A percentile compares a stretch with the other conserved stretches of the same genome.
Evolutionary conservation across 1,140 invertebrate genomes (phyloP).

Genomic region (Brachystomella parvula): DNA sequence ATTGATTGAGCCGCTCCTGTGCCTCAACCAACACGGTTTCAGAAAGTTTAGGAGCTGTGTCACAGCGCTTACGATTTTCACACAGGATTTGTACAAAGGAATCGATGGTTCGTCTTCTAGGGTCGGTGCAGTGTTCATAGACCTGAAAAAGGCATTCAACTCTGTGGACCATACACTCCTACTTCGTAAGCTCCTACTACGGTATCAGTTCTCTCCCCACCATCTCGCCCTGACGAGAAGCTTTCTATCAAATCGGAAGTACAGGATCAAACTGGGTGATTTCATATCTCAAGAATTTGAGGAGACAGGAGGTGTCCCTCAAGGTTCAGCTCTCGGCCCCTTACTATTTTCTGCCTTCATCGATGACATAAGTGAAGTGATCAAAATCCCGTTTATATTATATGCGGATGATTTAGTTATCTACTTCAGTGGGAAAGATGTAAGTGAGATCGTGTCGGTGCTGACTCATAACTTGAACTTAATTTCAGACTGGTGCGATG

Average conservation of each 20-base stretch:
- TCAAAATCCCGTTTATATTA: not conserved
- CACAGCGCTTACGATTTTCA: not conserved
- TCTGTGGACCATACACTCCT: not conserved
- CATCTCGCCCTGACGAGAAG: not conserved
- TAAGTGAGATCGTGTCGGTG: not conserved
- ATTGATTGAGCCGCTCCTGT: not conserved
- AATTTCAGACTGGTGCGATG: not conserved
- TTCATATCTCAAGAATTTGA: not conserved
- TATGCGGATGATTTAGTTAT: conserved; percentile 19
- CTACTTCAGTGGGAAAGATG: not conserved
- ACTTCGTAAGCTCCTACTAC: not conserved
- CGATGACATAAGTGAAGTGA: conserved; percentile 9
- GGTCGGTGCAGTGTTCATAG: not conserved
- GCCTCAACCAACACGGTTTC: not conserved
- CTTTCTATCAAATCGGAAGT: not conserved
- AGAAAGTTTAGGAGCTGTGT: not conserved
- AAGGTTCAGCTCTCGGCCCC: conserved; percentile 14
- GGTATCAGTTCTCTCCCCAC: not conserved
- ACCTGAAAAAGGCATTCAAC: not conserved
- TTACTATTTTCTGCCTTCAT: conserved; percentile 6
- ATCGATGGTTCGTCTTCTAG: not conserved
- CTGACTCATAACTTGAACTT: not conserved
- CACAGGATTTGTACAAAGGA: not conserved
- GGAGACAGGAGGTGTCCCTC: not conserved
- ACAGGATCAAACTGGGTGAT: not conserved